Conservation (phyloP, 2,113 vertebrate genomes). For the Planiliza haematocheilus region DNA sequence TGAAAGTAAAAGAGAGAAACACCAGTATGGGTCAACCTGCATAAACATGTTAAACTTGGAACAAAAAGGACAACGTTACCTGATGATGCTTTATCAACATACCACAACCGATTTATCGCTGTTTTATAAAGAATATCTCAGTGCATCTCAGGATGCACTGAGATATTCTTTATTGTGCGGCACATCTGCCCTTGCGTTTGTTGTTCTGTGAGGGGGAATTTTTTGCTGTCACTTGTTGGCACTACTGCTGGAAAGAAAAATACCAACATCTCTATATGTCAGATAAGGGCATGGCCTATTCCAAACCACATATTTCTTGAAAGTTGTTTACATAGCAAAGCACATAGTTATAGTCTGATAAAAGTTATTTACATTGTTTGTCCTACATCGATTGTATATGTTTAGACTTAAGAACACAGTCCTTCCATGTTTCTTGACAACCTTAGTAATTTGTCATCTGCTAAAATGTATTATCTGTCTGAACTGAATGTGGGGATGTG, state of each 20-base stretch:
- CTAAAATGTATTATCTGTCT: too few species aligned
- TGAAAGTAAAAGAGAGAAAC: conserved; percentile 26
- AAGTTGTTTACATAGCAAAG: conserved; percentile 2
- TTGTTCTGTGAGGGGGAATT: not conserved
- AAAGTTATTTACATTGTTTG: too few species aligned
- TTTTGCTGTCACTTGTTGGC: not conserved
- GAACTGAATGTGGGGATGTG: too few species aligned
- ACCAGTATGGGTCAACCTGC: not conserved
- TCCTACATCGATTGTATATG: too few species aligned
- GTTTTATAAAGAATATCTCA: too few species aligned
- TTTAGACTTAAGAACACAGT: too few species aligned
- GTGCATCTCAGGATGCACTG: not conserved
- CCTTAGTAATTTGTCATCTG: too few species aligned
- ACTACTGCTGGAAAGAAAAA: conserved; percentile 8
- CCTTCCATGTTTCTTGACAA: too few species aligned
- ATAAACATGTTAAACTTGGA: conserved; percentile 7
- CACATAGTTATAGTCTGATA: not conserved
- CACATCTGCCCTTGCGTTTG: not conserved
- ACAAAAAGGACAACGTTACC: not conserved
- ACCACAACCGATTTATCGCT: not conserved
- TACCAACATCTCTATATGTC: not conserved
- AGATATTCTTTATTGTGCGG: not conserved
- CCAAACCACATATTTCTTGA: not conserved
- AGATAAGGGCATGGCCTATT: not conserved
- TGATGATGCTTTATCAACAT: conserved; percentile 13